phyloP scores from a whole-genome alignment of 2,888 invertebrate genomes.

The Neuroscelio doddi region DNA sequence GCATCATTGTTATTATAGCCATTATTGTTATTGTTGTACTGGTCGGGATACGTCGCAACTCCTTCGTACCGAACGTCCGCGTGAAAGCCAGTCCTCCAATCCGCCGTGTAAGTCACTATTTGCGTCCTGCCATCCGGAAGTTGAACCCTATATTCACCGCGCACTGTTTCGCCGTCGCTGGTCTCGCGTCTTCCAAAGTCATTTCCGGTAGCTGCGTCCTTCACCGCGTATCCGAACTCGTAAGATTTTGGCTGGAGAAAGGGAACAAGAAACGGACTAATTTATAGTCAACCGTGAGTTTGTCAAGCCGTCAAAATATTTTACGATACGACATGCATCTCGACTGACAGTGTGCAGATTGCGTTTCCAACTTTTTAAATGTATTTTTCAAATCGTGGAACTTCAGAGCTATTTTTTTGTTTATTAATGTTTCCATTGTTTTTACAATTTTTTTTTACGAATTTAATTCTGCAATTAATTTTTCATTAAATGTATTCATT shows the following conservation, averaged over 20 bases:
- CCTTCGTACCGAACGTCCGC: constrained; percentile 86
- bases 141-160: constrained; percentile 77
- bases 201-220: constrained; percentile 83
- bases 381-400: too few relatives aligned
- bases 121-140: constrained; percentile 78
- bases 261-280: too few relatives aligned
- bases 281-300: too few relatives aligned
- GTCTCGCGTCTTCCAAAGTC: constrained; percentile 81
- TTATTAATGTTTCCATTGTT: too few relatives aligned
- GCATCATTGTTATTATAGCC: constrained; percentile 36
- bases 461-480: constrained; percentile 16
- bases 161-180: constrained; percentile 82
- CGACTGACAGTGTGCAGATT: too few relatives aligned
- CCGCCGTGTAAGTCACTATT: constrained; percentile 84
- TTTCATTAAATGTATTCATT: constrained; percentile 22
- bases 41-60: constrained; percentile 78
- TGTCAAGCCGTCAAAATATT: too few relatives aligned
- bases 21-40: constrained; percentile 65
- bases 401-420: too few relatives aligned
- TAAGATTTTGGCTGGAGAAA: constrained; percentile 85
- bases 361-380: too few relatives aligned
- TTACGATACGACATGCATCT: too few relatives aligned
- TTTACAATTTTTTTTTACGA: too few relatives aligned
- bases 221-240: constrained; percentile 86
- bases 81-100: constrained; percentile 86